Conservation (phyloP, 35 echinoderm and acorn worm species). For the Heliocidaris erythrogramma region DNA sequence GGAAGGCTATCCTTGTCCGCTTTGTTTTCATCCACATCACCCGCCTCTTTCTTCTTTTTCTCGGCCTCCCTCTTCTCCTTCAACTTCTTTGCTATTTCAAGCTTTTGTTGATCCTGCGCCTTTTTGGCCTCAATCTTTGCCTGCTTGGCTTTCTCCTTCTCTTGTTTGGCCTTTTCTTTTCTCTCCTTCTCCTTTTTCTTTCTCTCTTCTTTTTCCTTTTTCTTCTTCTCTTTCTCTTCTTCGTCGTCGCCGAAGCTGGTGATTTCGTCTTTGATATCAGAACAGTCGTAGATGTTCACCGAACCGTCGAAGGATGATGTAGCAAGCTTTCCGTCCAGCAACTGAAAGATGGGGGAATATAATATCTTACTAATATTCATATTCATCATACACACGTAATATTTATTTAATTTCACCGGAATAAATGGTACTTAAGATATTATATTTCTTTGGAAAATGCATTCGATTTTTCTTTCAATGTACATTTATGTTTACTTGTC, state of each 20-base stretch:
- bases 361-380: not conserved
- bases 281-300: slow-evolving; percentile 77
- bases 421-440: not conserved
- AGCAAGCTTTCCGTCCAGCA: slow-evolving; percentile 68
- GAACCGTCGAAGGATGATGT: slow-evolving; percentile 80
- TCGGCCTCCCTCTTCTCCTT: slow-evolving; percentile 48
- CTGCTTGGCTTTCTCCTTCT: slow-evolving; percentile 73
- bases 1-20: slow-evolving; percentile 68
- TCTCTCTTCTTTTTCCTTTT: slow-evolving; percentile 77
- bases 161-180: slow-evolving; percentile 70
- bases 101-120: not conserved
- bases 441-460: not conserved
- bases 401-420: not conserved
- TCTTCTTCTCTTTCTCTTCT: slow-evolving; percentile 91
- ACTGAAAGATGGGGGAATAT: slow-evolving; percentile 44
- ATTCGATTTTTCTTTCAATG: not conserved
- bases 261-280: slow-evolving; percentile 88
- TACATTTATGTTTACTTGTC: too few relatives aligned
- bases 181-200: slow-evolving; percentile 78
- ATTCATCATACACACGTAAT: not conserved
- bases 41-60: slow-evolving; percentile 56
- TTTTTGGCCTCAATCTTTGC: slow-evolving; percentile 28
- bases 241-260: slow-evolving; percentile 91
- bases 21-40: slow-evolving; percentile 61
- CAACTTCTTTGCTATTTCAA: slow-evolving; percentile 77